phyloP scores from a whole-genome alignment of 2,113 vertebrate species.

The Heliornis fulica region DNA sequence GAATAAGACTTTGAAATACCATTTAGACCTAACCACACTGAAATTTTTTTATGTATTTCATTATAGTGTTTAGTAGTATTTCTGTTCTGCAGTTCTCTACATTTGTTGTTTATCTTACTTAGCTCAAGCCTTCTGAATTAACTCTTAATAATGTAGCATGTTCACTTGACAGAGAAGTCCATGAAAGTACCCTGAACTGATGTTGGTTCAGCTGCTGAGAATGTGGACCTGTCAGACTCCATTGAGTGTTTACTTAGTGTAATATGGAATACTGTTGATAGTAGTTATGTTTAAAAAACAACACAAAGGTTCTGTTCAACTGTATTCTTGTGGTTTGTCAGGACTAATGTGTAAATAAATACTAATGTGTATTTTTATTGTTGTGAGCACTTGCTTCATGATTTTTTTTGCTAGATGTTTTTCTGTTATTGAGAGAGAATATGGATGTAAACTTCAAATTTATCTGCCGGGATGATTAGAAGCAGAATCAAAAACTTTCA shows the following conservation, averaged over 20 bases:
- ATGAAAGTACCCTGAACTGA: not conserved
- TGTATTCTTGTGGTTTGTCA: not conserved
- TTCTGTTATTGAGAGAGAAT: not conserved
- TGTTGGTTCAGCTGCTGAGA: not conserved
- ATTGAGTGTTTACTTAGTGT: not conserved
- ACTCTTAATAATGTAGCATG: not conserved
- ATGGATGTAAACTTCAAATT: not conserved
- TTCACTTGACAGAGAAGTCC: not conserved
- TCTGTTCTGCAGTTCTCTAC: not conserved
- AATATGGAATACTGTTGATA: not conserved
- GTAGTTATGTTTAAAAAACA: not conserved
- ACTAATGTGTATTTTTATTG: not conserved
- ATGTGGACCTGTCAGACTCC: not conserved
- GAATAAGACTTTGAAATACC: not conserved
- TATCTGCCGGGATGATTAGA: not conserved
- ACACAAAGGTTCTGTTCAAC: too few relatives aligned
- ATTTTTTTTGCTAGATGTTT: not conserved
- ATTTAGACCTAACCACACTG: not conserved
- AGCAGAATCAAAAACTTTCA: not conserved
- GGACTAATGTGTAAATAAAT: not conserved
- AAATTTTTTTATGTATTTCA: not conserved
- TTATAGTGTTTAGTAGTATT: not conserved
- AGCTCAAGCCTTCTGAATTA: not conserved
- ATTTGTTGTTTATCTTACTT: not conserved
- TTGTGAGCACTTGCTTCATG: not conserved